Base-by-base conservation (phyloP, 1,140 invertebrate species). In the honey bee (Apis mellifera) region DNA sequence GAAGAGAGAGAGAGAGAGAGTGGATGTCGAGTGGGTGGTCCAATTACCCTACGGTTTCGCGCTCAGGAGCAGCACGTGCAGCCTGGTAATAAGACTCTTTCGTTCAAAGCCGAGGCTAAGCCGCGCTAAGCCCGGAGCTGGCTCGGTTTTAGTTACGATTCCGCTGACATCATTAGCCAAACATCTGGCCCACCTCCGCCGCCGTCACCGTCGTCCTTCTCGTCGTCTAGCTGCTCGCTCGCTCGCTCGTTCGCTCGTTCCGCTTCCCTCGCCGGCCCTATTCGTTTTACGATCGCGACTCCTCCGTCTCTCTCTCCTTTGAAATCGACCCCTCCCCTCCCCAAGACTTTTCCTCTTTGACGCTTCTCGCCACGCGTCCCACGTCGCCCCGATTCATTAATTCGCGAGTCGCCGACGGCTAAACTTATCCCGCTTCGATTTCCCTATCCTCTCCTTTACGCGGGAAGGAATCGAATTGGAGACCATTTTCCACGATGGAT, bases 151-250 rank as follows among this genome's bases (percentile, higher is more conserved):
- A 91, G 92, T 93, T 93, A 93, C 93, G 92, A 93, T 93, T 93
- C 89, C 90, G 92, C 92, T 93, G 92, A 93, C 93, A 93, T 94
- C 93, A 93, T 94, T 94, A 94, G 92, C 92, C 92, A 92, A 93
- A 94, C 93, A 94, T 94, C 93, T 94, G 93, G 92, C 87, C 90
- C 90, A 92, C 90, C 92, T 91, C 87, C 88, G 89, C 87, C 88
- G 89, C 83, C 87, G 84, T 75, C 82, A 78, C 78, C 89, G 83
- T 74, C 82, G 57, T 84, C 71, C 65, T 84, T 66, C 65, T 78
- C 72, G 62, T 71, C 74, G 68, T 78, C 79, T 80, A 80, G 73
- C 75, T 87, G 69, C 76, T 62, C 72, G 68, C 75, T 62, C 72
- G 32, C 54, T 74, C 15, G 26, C 50, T 21, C 21, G 48, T 83